Percentiles rank a stretch among this genome's conserved stretches.
These are phyloP conservation scores for Diabrotica balteata DNA, from an alignment of 2,888 invertebrate genomes.

Conservation along the genomic window DNA sequence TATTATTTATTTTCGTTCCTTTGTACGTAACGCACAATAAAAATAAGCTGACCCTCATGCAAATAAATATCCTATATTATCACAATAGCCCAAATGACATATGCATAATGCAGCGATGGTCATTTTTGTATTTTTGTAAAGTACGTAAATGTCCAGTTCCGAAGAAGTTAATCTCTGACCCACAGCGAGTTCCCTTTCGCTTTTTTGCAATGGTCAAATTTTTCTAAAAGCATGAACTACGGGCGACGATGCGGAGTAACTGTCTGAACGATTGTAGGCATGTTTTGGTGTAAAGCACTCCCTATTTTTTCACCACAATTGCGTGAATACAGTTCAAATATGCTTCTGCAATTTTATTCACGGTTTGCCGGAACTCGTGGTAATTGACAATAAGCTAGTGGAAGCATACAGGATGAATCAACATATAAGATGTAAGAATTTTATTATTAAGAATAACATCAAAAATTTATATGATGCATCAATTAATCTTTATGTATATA, in stretches of 20 bases:
- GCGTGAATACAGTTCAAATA: constrained; percentile 51
- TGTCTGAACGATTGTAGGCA: constrained; percentile 39
- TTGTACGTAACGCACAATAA: constrained; percentile 25
- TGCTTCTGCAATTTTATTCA: constrained; percentile 33
- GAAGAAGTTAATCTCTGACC: constrained; percentile 56
- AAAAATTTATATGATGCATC: too few relatives aligned
- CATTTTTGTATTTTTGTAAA: constrained; percentile 55
- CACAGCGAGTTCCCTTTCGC: constrained; percentile 29
- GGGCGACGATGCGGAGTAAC: background rate
- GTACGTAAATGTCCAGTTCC: constrained; percentile 50
- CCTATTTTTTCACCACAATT: constrained; percentile 57
- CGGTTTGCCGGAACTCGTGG: too few relatives aligned
- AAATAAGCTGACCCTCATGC: constrained; percentile 50
- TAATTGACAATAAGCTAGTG: too few relatives aligned
- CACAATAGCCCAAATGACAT: constrained; percentile 45
- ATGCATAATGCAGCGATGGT: constrained; percentile 46
- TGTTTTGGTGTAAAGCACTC: constrained; percentile 51
- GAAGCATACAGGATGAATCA: too few relatives aligned
- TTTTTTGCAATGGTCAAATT: constrained; percentile 6
- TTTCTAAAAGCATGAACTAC: background rate
- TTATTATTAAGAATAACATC: too few relatives aligned
- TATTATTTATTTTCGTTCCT: constrained; percentile 15
- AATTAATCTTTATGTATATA: too few relatives aligned
- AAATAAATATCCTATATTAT: constrained; percentile 47
- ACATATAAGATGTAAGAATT: too few relatives aligned